Evolutionary conservation across 2,113 vertebrate genomes (phyloP).

Genomic region (Pygoscelis antarcticus): DNA sequence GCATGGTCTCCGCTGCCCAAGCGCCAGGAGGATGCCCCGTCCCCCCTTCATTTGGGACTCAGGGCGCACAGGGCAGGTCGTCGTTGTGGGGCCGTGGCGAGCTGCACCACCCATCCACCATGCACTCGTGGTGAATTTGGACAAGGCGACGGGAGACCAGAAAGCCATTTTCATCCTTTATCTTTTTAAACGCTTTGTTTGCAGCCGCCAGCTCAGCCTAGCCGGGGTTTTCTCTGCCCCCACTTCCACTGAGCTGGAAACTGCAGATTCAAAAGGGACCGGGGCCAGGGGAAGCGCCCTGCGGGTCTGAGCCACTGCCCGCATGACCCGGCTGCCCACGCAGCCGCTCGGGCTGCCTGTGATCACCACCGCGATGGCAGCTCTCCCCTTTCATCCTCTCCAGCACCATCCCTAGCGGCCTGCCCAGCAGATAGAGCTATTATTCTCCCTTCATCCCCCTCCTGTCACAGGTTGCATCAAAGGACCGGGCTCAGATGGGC

Average conservation of each 20-base stretch:
- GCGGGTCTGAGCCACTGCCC: not conserved
- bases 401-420: not conserved
- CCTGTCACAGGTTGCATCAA: not conserved
- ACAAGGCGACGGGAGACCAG: fast-evolving
- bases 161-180: not conserved
- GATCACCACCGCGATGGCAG: not conserved
- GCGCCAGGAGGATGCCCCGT: fast-evolving
- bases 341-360: not conserved
- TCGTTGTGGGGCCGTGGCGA: fast-evolving
- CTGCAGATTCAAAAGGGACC: not conserved
- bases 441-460: not conserved
- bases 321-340: not conserved
- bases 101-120: too few species aligned
- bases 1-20: fast-evolving
- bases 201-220: not conserved
- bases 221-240: not conserved
- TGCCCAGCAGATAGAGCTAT: not conserved
- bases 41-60: fast-evolving
- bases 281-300: not conserved
- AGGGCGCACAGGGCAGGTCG: fast-evolving
- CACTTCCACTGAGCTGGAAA: not conserved
- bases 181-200: not conserved
- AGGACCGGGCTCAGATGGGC: not conserved
- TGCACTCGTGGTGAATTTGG: fast-evolving
- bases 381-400: not conserved